Evolutionary conservation across 2,113 vertebrate species (phyloP), one percentile per base, ranked within the genome.

Genomic region (Pangasianodon gigas): DNA sequence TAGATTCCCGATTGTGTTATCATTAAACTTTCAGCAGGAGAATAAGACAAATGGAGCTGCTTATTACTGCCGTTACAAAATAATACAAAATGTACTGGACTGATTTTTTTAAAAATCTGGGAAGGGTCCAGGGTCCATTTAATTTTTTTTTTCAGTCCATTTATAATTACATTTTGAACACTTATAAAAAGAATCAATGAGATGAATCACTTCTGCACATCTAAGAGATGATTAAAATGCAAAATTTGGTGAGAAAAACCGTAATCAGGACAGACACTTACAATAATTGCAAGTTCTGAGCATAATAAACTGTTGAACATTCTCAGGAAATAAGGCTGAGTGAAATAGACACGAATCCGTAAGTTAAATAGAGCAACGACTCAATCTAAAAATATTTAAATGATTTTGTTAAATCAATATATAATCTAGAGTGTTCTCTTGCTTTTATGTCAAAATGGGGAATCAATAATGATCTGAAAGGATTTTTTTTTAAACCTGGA

Each of bases 131-230:
- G 44, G 51, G 60, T 75, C 37, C 48, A 48, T 85, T 67, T 85
- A 87, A 89, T n/a, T 58, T 90, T 69, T 69, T 56, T 58, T 8
- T 9, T 10, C 0, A 18, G 74, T 74, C 19, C 74, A 86, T 82
- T 91, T 86, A 71, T 84, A 85, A 82, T 26, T 80, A 51, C 84
- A 69, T 84, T 51, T 84, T 74, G 67, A 69, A 69, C 56, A 87
- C 52, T 60, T 56, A 84, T 87, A 80, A 87, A 69, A 48, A 32
- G n/a, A 54, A 69, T n/a, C 32, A 65, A 51, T 29, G 74, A 62
- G 54, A 82, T 62, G 19, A 71, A 87, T 85, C 44, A 19, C 41
- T 88, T 62, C 44, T 24, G 58, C 56, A 60, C 48, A 6, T 82
- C 37, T 3, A 32, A 87, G 48, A 90, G 60, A 77, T 54, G 32